Percentiles rank a stretch among this genome's conserved stretches.
Evolutionary conservation across 2,113 vertebrate species (phyloP).

Genomic region (Mystacornis crossleyi): DNA sequence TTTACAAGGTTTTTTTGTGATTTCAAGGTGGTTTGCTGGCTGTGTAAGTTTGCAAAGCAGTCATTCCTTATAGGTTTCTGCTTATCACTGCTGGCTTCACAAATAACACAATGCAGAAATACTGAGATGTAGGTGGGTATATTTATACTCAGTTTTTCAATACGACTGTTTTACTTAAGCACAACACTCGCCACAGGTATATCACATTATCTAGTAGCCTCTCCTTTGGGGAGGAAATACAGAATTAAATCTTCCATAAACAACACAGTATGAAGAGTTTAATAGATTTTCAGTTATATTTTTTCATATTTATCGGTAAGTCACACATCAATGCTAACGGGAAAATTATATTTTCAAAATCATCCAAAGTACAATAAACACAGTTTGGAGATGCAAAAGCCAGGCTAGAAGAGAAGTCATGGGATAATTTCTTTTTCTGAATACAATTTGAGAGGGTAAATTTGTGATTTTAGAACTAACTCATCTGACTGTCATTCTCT

Average conservation of each 20-base stretch:
- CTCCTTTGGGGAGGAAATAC: background rate
- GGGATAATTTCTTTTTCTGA: background rate
- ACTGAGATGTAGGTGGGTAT: background rate
- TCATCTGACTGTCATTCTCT: background rate
- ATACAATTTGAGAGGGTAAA: background rate
- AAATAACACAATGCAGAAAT: background rate
- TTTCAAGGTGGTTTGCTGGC: background rate
- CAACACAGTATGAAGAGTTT: background rate
- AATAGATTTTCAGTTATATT: background rate
- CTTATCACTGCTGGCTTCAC: background rate
- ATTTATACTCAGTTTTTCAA: background rate
- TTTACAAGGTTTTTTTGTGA: background rate
- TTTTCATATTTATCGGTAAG: background rate
- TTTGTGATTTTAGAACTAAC: background rate
- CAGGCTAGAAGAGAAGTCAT: background rate
- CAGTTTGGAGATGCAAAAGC: background rate
- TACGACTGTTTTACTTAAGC: background rate
- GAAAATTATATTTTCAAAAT: background rate
- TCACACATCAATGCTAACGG: background rate
- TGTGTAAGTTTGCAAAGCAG: background rate
- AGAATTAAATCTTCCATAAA: background rate
- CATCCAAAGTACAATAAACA: background rate
- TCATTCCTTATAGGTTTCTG: background rate
- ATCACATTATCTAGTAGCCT: background rate
- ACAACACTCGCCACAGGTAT: background rate